Conservation (phyloP, 2,113 vertebrate species). For the Sclerurus mexicanus region DNA sequence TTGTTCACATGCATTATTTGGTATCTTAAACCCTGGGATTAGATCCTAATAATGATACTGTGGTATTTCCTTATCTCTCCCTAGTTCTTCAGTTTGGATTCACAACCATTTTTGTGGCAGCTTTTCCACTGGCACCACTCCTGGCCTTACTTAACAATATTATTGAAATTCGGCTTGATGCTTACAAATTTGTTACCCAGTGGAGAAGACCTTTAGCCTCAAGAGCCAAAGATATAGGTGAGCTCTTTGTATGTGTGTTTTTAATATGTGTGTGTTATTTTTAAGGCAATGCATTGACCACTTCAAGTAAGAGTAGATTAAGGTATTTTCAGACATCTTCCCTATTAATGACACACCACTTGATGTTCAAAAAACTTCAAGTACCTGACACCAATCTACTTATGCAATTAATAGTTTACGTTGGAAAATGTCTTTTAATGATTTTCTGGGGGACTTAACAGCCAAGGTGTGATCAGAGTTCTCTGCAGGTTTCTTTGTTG, state of each 20-base stretch:
- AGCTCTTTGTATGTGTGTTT: not conserved
- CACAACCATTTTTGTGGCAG: constrained; percentile 96
- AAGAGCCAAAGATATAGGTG: constrained; percentile 95
- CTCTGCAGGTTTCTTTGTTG: not conserved
- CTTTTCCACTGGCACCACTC: constrained; percentile 93
- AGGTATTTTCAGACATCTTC: not conserved
- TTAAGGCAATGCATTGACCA: not conserved
- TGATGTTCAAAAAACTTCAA: not conserved
- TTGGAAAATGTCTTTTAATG: not conserved
- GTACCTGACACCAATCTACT: not conserved
- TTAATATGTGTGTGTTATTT: not conserved
- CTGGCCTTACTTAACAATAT: constrained; percentile 95
- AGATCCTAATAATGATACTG: not conserved
- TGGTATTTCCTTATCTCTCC: not conserved
- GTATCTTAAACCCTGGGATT: not conserved
- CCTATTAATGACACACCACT: not conserved
- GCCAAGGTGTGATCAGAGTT: not conserved
- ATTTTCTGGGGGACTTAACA: not conserved
- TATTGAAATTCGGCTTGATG: constrained; percentile 95
- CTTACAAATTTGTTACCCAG: constrained; percentile 97
- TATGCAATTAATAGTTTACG: not conserved
- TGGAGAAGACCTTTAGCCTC: constrained; percentile 92
- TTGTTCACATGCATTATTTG: not conserved
- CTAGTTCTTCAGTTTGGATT: constrained; percentile 96
- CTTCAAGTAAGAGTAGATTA: not conserved